These are phyloP conservation scores for Halocaridina rubra DNA, from an alignment of 2,888 invertebrate genomes.

Conservation along the genomic window DNA sequence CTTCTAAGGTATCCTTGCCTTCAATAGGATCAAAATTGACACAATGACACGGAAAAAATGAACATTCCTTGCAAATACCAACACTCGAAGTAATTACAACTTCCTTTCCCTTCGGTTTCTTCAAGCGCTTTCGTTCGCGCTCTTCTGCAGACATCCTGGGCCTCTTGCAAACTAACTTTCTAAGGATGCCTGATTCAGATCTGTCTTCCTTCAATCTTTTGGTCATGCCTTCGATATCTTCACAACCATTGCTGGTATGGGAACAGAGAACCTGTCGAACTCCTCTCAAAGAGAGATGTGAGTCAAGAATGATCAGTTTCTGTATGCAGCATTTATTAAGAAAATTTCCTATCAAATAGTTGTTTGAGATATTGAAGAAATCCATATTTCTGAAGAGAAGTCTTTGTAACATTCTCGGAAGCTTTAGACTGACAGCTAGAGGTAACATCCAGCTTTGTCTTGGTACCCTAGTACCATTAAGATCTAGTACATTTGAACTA, in stretches of 20 bases:
- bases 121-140: not conserved
- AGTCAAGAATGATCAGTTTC: constrained; percentile 13
- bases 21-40: not conserved
- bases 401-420: constrained; percentile 18
- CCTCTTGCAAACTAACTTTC: not conserved
- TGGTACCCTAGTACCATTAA: no score
- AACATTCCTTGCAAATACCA: not conserved
- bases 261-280: constrained; percentile 12
- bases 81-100: constrained; percentile 20
- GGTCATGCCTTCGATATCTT: not conserved
- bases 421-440: not conserved
- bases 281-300: constrained; percentile 23
- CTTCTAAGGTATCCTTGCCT: not conserved
- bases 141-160: not conserved
- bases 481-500: no score
- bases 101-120: constrained; percentile 30
- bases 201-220: constrained; percentile 5
- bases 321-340: not conserved
- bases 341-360: not conserved
- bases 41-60: constrained; percentile 14
- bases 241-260: constrained; percentile 1
- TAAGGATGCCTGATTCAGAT: not conserved
- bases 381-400: constrained; percentile 36
- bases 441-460: not conserved
- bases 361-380: constrained; percentile 17